Conservation (phyloP, 2,113 vertebrate species). For the Gallinago jamesoni region DNA sequence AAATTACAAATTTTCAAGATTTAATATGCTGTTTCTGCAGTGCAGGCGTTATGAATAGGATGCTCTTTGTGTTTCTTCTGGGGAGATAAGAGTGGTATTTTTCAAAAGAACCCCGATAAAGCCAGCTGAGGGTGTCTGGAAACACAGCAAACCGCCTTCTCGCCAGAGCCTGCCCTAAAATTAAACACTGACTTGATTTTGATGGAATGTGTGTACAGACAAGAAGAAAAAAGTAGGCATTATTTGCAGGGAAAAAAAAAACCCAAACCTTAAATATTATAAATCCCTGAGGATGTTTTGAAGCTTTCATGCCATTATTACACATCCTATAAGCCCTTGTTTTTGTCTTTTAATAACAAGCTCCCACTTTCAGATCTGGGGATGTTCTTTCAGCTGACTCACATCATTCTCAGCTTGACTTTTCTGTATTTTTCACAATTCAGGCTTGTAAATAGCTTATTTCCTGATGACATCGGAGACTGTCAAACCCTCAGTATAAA, state of each 20-base stretch:
- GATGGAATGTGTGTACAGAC: background rate
- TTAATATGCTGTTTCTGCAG: background rate
- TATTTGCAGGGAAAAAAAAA: background rate
- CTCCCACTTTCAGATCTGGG: background rate
- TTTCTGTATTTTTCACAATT: background rate
- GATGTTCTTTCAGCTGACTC: background rate
- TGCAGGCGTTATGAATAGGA: background rate
- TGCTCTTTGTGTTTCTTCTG: background rate
- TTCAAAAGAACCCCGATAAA: slow-evolving; percentile 15
- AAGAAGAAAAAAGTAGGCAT: background rate
- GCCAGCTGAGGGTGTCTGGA: background rate
- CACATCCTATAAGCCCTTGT: background rate
- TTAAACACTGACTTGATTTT: background rate
- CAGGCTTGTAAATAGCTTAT: background rate
- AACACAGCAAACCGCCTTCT: background rate
- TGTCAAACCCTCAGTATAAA: background rate
- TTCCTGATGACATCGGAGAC: background rate
- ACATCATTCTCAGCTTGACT: background rate
- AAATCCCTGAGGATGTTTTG: background rate
- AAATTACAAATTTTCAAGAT: background rate
- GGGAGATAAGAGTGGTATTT: slow-evolving; percentile 19
- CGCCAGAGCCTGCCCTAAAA: background rate
- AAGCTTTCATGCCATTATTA: background rate
- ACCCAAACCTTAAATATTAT: background rate
- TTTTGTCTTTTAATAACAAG: background rate